Evolutionary conservation across 2,797 vertebrate species (phyloP).

Genomic region (Chaunax sp.): DNA sequence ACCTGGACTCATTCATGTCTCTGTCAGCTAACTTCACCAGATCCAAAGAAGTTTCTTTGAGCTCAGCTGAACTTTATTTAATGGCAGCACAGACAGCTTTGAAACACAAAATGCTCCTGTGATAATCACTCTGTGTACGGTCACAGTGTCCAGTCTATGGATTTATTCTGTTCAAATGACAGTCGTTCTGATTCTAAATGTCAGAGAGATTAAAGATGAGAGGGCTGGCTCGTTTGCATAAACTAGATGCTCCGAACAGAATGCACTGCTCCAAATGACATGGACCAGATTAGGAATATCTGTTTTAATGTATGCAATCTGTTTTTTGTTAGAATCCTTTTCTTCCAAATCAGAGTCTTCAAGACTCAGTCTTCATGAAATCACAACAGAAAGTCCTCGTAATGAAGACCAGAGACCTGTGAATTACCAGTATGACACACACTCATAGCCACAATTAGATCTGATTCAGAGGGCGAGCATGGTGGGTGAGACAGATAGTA

Average conservation of each 20-base stretch:
- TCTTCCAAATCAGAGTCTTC: too few species aligned
- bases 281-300: neutral
- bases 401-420: constrained; percentile 2
- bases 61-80: constrained; percentile 30
- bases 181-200: constrained; percentile 29
- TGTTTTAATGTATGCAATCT: neutral
- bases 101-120: constrained; percentile 30
- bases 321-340: neutral
- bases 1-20: neutral
- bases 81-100: constrained; percentile 45
- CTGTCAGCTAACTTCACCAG: constrained; percentile 19
- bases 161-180: constrained; percentile 37
- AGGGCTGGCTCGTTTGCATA: constrained; percentile 1
- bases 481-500: constrained; percentile 54
- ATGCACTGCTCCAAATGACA: constrained; percentile 3
- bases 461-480: constrained; percentile 48
- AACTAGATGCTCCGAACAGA: neutral
- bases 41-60: constrained; percentile 23
- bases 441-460: constrained; percentile 35
- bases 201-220: constrained; percentile 45
- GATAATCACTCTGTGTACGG: constrained; percentile 68
- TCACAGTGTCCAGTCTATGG: constrained; percentile 68
- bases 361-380: neutral
- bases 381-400: neutral
- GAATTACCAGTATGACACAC: constrained; percentile 25